These are phyloP conservation scores for Scomber scombrus DNA, from an alignment of 2,113 vertebrate species.

Conservation along the genomic window DNA sequence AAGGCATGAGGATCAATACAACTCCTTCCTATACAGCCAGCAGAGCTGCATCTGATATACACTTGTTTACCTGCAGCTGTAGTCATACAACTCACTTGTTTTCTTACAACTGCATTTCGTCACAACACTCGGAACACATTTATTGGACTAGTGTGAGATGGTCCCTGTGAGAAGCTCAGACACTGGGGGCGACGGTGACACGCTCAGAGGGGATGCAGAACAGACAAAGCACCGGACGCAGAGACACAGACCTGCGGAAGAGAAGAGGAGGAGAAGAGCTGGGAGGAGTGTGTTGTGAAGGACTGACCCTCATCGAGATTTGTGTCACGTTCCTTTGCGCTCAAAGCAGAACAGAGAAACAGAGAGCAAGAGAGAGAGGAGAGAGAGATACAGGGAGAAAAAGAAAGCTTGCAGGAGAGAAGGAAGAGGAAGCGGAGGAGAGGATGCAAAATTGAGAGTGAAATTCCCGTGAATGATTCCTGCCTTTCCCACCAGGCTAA, in stretches of 20 bases:
- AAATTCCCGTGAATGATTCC: constrained; percentile 58
- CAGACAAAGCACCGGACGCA: neutral
- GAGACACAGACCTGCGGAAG: constrained; percentile 6
- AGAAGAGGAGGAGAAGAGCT: constrained; percentile 26
- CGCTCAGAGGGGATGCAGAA: constrained; percentile 6
- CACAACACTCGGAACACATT: no score
- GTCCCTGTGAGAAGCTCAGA: neutral
- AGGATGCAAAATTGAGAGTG: constrained; percentile 44
- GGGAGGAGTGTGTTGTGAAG: constrained; percentile 15
- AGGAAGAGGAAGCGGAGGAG: constrained; percentile 8
- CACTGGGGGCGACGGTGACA: neutral
- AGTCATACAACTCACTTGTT: neutral
- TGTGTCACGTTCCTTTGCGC: constrained; percentile 67
- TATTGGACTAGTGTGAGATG: neutral
- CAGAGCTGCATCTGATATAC: constrained; percentile 13
- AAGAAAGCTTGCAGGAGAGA: neutral
- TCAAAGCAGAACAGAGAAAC: constrained; percentile 48
- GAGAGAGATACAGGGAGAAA: constrained; percentile 12
- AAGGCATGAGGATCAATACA: constrained; percentile 45
- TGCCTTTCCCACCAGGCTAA: constrained; percentile 74
- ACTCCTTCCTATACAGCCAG: neutral
- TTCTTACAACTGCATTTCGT: neutral
- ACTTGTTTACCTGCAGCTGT: constrained; percentile 30
- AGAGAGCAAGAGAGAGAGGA: neutral
- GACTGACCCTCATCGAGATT: constrained; percentile 61